These are phyloP conservation scores for Drosophila pseudoobscura DNA, from an alignment of 1,140 invertebrate genomes.

Conservation along the genomic window DNA sequence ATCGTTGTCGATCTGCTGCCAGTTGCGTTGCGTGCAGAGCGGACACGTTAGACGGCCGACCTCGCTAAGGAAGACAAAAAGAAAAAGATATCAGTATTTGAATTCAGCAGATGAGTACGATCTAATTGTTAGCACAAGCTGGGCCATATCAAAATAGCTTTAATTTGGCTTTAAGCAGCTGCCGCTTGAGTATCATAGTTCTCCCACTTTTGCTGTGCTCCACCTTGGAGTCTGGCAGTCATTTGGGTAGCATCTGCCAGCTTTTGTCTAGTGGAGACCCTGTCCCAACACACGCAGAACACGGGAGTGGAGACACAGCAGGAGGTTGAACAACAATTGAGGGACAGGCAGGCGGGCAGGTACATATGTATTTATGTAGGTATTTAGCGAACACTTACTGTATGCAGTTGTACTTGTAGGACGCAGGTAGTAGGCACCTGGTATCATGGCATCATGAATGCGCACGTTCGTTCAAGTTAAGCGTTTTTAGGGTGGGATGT, in stretches of 20 bases:
- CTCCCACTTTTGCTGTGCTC: conserved; percentile 53
- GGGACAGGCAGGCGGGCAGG: conserved; percentile 12
- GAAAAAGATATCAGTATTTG: not conserved
- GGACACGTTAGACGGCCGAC: conserved; percentile 90
- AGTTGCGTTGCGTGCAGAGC: conserved; percentile 92
- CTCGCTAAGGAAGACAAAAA: conserved; percentile 85
- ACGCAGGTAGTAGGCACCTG: conserved; percentile 86
- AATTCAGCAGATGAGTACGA: conserved; percentile 14
- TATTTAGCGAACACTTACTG: conserved; percentile 85
- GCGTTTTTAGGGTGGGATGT: conserved; percentile 27
- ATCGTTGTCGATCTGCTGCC: conserved; percentile 94
- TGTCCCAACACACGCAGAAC: conserved; percentile 37
- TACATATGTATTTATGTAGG: not conserved
- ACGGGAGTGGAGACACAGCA: conserved; percentile 20
- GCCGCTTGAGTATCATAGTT: conserved; percentile 5
- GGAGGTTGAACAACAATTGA: conserved; percentile 15
- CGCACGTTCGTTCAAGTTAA: conserved; percentile 68
- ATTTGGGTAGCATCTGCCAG: conserved; percentile 35
- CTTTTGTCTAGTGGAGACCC: conserved; percentile 70
- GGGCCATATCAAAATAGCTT: not conserved
- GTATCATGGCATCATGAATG: conserved; percentile 59
- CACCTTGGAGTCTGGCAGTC: conserved; percentile 63
- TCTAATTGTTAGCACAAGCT: conserved; percentile 20
- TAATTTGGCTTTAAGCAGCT: conserved; percentile 2
- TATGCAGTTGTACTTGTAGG: conserved; percentile 87